These are phyloP conservation scores for Dasysyrphus albostriatus DNA, from an alignment of 2,888 invertebrate species.

Conservation along the genomic window DNA sequence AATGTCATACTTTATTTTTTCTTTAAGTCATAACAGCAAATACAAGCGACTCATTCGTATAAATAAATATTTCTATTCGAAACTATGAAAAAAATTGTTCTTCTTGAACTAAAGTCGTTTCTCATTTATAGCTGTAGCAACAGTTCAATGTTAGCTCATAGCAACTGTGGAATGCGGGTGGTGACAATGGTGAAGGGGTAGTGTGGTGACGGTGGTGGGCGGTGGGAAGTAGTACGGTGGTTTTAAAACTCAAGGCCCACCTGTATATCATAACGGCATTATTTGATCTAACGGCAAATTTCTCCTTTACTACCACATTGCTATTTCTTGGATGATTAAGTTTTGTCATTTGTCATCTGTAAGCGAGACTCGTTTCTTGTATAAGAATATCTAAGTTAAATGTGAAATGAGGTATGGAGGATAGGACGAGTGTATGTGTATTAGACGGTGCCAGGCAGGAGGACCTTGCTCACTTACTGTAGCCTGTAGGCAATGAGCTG, in stretches of 20 bases:
- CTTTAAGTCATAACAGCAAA: background rate
- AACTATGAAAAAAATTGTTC: background rate
- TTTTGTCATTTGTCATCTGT: slow-evolving; percentile 71
- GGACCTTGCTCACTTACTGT: too few species aligned
- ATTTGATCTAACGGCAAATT: slow-evolving; percentile 73
- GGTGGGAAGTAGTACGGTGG: background rate
- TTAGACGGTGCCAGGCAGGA: background rate
- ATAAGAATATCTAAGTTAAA: background rate
- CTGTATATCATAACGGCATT: slow-evolving; percentile 68
- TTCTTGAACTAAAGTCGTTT: slow-evolving; percentile 33
- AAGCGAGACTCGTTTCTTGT: slow-evolving; percentile 39
- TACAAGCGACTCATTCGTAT: background rate
- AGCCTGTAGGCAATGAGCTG: slow-evolving; percentile 16
- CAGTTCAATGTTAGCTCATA: slow-evolving; percentile 47
- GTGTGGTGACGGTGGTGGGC: background rate
- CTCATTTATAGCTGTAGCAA: slow-evolving; percentile 23
- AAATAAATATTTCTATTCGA: too few species aligned
- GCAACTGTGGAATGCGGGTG: background rate
- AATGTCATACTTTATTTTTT: too few species aligned
- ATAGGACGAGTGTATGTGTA: slow-evolving; percentile 4
- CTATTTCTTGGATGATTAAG: slow-evolving; percentile 72
- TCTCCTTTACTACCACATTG: slow-evolving; percentile 58
- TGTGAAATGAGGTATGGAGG: slow-evolving; percentile 32
- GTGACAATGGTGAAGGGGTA: background rate
- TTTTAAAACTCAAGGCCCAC: slow-evolving; percentile 45